phyloP scores from a whole-genome alignment of 2,888 invertebrate genomes.

The Eupithecia dodoneata region DNA sequence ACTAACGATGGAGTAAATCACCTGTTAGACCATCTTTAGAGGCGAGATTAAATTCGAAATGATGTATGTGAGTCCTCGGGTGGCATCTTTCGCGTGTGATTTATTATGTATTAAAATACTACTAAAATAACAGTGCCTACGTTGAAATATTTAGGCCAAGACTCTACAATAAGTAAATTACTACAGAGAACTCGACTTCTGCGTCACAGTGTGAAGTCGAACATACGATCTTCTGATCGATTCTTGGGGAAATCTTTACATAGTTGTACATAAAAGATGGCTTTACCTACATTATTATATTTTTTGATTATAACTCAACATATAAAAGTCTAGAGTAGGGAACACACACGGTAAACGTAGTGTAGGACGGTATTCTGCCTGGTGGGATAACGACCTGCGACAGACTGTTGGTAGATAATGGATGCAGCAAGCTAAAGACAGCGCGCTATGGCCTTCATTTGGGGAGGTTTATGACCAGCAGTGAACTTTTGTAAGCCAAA shows the following conservation, averaged over 20 bases:
- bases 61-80: constrained; percentile 52
- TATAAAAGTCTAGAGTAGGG: background rate
- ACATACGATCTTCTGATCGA: background rate
- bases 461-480: background rate
- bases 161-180: background rate
- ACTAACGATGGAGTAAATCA: constrained; percentile 79
- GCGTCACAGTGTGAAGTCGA: background rate
- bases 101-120: constrained; percentile 21
- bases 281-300: background rate
- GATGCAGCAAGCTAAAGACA: background rate
- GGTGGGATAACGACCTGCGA: background rate
- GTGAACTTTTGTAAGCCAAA: background rate
- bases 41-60: constrained; percentile 68
- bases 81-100: constrained; percentile 24
- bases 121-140: background rate
- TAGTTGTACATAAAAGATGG: background rate
- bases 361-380: too few relatives aligned
- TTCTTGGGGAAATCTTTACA: background rate
- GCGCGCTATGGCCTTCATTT: background rate
- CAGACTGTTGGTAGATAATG: background rate
- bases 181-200: background rate
- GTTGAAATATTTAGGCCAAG: constrained; percentile 6
- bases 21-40: constrained; percentile 65
- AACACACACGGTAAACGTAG: background rate
- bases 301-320: background rate